phyloP scores from a whole-genome alignment of 2,888 invertebrate genomes.

The Nomada ferruginata region DNA sequence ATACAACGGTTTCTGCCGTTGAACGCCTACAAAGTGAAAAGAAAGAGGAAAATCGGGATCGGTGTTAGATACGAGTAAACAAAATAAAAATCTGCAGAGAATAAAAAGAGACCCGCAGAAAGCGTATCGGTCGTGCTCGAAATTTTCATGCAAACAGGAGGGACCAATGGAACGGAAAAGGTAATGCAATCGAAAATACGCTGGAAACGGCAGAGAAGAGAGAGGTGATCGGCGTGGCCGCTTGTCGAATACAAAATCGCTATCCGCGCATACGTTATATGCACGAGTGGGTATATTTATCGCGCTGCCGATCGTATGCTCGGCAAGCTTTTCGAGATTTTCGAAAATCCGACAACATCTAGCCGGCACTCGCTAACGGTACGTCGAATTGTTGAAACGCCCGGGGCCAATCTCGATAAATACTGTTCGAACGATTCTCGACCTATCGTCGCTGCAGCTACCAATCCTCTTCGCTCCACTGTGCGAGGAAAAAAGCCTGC shows the following conservation, averaged over 20 bases:
- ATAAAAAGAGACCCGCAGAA: conserved; percentile 22
- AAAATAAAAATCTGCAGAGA: conserved; percentile 7
- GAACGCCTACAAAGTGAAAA: background rate
- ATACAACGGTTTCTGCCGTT: background rate
- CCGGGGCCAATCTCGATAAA: conserved; percentile 72
- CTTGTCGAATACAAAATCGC: conserved; percentile 62
- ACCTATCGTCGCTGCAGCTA: conserved; percentile 49
- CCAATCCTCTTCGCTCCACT: conserved; percentile 36
- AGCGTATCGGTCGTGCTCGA: conserved; percentile 38
- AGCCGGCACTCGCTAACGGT: conserved; percentile 60
- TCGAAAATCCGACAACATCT: conserved; percentile 71
- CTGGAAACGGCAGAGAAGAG: conserved; percentile 28
- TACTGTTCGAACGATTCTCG: conserved; percentile 68
- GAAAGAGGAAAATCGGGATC: background rate
- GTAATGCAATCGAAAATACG: conserved; percentile 62
- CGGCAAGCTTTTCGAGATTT: conserved; percentile 71
- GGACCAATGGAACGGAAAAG: conserved; percentile 52
- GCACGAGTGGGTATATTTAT: conserved; percentile 68
- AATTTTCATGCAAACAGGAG: conserved; percentile 40
- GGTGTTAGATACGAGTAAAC: background rate
- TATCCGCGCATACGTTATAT: conserved; percentile 65
- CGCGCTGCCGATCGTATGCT: conserved; percentile 55
- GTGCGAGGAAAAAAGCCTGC: conserved; percentile 55
- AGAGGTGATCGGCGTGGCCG: conserved; percentile 43
- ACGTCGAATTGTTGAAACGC: conserved; percentile 66